phyloP scores from a whole-genome alignment of 2,888 invertebrate species.

The Cybosia mesomella region DNA sequence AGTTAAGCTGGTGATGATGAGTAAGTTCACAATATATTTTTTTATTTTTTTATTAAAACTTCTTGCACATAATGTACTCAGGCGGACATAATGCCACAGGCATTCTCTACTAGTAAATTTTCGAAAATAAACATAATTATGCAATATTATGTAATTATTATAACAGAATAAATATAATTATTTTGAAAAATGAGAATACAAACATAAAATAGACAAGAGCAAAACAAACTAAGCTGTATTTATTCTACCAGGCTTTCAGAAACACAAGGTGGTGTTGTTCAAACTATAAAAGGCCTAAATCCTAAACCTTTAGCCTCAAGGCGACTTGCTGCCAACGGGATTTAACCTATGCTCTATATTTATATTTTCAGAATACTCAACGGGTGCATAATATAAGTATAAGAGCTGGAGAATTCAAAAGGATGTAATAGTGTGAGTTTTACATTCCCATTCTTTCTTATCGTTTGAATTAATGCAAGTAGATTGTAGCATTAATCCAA shows the following conservation, averaged over 20 bases:
- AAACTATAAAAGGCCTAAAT: slow-evolving; percentile 27
- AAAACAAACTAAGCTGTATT: background rate
- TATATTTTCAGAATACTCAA: slow-evolving; percentile 54
- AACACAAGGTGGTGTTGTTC: slow-evolving; percentile 11
- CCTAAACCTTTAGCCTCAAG: slow-evolving; percentile 29
- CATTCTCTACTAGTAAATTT: too few species aligned
- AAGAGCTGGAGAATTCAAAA: slow-evolving; percentile 24
- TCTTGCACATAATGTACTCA: too few species aligned
- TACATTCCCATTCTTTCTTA: background rate
- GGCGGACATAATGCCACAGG: too few species aligned
- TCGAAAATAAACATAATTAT: too few species aligned
- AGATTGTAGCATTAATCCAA: background rate
- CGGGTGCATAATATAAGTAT: slow-evolving; percentile 49
- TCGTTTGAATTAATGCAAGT: background rate
- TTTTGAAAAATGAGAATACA: background rate
- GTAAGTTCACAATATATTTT: too few species aligned
- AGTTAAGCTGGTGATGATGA: too few species aligned
- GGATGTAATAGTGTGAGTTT: background rate
- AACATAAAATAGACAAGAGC: background rate
- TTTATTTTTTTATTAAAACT: too few species aligned
- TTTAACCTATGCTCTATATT: slow-evolving; percentile 38
- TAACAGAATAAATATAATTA: too few species aligned
- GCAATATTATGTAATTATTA: too few species aligned
- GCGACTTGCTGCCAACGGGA: slow-evolving; percentile 11
- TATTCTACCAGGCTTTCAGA: slow-evolving; percentile 9